These are phyloP conservation scores for Drosophila bocqueti DNA, from an alignment of 1,140 invertebrate genomes.

Conservation along the genomic window DNA sequence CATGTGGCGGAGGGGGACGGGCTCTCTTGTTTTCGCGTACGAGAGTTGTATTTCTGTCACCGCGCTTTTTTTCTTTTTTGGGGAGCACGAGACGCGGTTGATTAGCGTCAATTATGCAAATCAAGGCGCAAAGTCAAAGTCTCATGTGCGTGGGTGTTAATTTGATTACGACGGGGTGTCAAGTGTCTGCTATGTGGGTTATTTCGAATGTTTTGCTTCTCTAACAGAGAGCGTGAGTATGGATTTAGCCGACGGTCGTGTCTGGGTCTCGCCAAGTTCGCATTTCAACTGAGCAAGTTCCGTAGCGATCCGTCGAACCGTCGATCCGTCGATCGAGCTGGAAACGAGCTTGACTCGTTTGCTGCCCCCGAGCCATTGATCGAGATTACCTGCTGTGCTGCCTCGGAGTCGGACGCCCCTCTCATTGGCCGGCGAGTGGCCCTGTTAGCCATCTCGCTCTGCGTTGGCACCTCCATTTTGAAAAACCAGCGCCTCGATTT, in stretches of 20 bases:
- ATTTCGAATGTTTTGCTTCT: not conserved
- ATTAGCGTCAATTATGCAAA: slow-evolving; percentile 82
- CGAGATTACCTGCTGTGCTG: slow-evolving; percentile 62
- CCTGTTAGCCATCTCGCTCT: slow-evolving; percentile 45
- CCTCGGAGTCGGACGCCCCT: not conserved
- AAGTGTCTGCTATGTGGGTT: slow-evolving; percentile 38
- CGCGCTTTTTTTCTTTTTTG: slow-evolving; percentile 40
- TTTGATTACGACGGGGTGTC: slow-evolving; percentile 70
- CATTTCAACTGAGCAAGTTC: slow-evolving; percentile 79
- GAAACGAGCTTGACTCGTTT: slow-evolving; percentile 77
- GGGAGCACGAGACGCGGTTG: slow-evolving; percentile 61
- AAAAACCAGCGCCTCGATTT: slow-evolving; percentile 61
- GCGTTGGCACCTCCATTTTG: slow-evolving; percentile 82
- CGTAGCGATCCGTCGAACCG: slow-evolving; percentile 41
- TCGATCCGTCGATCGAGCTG: slow-evolving; percentile 55
- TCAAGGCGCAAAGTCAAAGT: slow-evolving; percentile 51
- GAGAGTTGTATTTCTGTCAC: slow-evolving; percentile 11
- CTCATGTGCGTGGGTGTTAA: slow-evolving; percentile 79
- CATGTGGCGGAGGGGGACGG: slow-evolving; percentile 23
- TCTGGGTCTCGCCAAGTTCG: slow-evolving; percentile 74
- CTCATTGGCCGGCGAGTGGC: not conserved
- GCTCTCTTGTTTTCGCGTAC: slow-evolving; percentile 26
- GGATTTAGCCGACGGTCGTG: slow-evolving; percentile 67
- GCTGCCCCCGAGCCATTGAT: slow-evolving; percentile 65
- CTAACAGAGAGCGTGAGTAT: not conserved